Conservation (phyloP, 2,888 invertebrate species). For the Euclidia mi region DNA sequence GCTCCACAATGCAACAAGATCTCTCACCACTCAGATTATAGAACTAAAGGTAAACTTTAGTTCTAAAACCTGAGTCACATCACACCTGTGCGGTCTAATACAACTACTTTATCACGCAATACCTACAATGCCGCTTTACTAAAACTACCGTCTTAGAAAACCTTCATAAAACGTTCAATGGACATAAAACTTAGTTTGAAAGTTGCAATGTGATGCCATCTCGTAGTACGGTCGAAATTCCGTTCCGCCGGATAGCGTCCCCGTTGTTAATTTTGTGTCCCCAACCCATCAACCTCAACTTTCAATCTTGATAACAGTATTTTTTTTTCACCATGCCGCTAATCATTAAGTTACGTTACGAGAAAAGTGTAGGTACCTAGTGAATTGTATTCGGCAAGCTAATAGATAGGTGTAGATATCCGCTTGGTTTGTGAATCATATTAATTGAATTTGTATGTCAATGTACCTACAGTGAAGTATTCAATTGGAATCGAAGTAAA, state of each 20-base stretch:
- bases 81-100: constrained; percentile 1
- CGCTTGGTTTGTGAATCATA: no score
- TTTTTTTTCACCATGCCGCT: no score
- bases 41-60: no score
- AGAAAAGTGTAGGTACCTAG: no score
- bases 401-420: no score
- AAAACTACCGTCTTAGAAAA: constrained; percentile 8
- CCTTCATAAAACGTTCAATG: constrained; percentile 25
- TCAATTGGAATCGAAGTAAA: no score
- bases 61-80: no score
- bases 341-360: no score
- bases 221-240: constrained; percentile 33
- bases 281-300: constrained; percentile 9
- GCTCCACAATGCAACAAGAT: constrained; percentile 34
- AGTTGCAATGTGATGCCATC: constrained; percentile 9
- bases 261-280: constrained; percentile 16
- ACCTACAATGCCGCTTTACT: constrained; percentile 22
- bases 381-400: no score
- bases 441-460: no score
- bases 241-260: constrained; percentile 41
- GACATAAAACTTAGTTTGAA: constrained; percentile 8
- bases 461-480: no score
- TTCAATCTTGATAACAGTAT: neutral
- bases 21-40: constrained; percentile 14
- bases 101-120: neutral